Evolutionary conservation across 2,113 vertebrate genomes (phyloP).

Genomic region (Psittacus erithacus): DNA sequence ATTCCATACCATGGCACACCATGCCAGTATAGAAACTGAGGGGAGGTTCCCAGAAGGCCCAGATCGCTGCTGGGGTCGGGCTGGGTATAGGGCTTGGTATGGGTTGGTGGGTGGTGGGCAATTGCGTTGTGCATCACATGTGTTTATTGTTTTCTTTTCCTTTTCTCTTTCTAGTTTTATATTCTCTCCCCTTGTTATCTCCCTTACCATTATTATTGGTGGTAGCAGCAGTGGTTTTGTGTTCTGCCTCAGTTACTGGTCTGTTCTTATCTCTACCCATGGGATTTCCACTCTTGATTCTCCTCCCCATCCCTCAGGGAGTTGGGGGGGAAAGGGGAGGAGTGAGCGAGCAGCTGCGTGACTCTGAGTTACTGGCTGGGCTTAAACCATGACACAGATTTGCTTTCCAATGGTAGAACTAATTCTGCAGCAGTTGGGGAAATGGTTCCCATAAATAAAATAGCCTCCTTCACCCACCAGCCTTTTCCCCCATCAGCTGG

Average conservation of each 20-base stretch:
- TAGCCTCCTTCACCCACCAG: not conserved
- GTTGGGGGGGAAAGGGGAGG: not conserved
- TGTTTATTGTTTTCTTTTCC: not conserved
- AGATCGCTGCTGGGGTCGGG: accelerated
- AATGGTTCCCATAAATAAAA: not conserved
- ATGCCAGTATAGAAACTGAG: not conserved
- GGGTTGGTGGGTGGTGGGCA: not conserved
- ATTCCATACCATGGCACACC: too few species aligned
- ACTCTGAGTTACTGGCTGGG: not conserved
- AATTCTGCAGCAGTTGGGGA: not conserved
- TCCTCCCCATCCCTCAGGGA: not conserved
- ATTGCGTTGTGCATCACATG: not conserved
- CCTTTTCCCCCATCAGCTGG: not conserved
- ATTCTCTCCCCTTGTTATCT: not conserved
- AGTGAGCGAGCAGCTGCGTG: not conserved
- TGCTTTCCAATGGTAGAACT: not conserved
- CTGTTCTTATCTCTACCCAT: not conserved
- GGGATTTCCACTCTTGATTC: not conserved
- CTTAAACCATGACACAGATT: not conserved
- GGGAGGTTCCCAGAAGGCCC: not conserved
- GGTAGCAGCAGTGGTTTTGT: not conserved
- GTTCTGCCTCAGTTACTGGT: not conserved
- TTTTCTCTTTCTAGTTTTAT: not conserved
- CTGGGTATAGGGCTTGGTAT: not conserved
- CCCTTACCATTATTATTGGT: not conserved